These are phyloP conservation scores for Pterophyllum scalare DNA, from an alignment of 2,113 vertebrate species.

Conservation along the genomic window DNA sequence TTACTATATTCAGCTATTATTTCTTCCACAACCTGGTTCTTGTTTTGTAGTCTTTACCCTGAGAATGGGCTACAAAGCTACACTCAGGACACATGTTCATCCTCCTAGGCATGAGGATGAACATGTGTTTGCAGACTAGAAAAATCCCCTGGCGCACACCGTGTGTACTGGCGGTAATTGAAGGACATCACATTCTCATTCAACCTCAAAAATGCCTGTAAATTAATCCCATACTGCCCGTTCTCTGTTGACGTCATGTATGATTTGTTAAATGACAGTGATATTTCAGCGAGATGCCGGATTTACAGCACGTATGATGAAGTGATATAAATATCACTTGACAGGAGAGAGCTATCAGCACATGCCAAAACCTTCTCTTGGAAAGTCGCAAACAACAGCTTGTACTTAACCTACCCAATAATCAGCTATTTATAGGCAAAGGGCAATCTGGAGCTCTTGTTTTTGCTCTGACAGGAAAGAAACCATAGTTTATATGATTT, in stretches of 20 bases:
- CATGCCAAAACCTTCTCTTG: slow-evolving; percentile 14
- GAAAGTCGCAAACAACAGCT: slow-evolving; percentile 9
- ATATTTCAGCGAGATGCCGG: slow-evolving; percentile 9
- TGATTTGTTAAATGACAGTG: slow-evolving; percentile 39
- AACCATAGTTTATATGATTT: slow-evolving; percentile 4
- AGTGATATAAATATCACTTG: slow-evolving; percentile 31
- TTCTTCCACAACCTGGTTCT: background rate
- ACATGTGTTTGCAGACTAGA: background rate
- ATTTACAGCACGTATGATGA: slow-evolving; percentile 28
- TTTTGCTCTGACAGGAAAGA: slow-evolving; percentile 14
- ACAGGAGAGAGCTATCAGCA: slow-evolving; percentile 32
- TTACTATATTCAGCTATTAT: background rate
- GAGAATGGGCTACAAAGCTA: background rate
- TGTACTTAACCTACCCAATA: background rate
- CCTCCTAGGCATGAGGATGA: background rate
- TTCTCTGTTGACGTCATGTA: slow-evolving; percentile 37
- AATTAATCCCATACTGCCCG: slow-evolving; percentile 17
- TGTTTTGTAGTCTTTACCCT: background rate
- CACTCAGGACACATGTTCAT: background rate
- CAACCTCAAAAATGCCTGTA: slow-evolving; percentile 27
- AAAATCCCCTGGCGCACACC: background rate
- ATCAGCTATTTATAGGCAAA: slow-evolving; percentile 15
- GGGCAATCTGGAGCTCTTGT: slow-evolving; percentile 20
- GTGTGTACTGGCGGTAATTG: slow-evolving; percentile 4
- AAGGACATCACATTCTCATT: slow-evolving; percentile 21